Evolutionary conservation across 2,888 invertebrate genomes (phyloP), one percentile per base, ranked within the genome.

Genomic region (Halictus quadricinctus): DNA sequence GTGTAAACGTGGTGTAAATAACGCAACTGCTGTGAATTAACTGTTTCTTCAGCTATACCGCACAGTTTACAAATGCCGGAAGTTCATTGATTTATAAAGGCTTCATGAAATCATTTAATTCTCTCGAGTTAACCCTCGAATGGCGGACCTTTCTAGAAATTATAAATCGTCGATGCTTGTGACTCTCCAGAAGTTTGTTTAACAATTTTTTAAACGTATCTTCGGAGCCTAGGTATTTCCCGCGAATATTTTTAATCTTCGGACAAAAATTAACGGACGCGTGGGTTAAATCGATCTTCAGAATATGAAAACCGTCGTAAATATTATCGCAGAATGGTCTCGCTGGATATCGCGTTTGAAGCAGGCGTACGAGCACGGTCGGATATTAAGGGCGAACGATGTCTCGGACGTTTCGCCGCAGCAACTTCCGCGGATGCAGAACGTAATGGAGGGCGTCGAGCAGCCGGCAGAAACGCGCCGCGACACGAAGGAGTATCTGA

Each of bases 401-500:
- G 54, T 48, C 36, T 70, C n/a, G 70, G 60, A 58, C 64, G 54
- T 76, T 72, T 36, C 85, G 50, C 43, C 10, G 54, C 66, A 50
- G 54, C 43, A 72, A 76, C 41, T 69, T 69, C 43, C 36, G 77
- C 58, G 66, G 60, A 78, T 73, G 76, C 54, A 76, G 86, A 70
- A 66, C 69, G 58, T 80, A 81, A 81, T 72, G 75, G 60, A 80
- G 79, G 46, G n/a, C 29, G 76, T 85, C 87, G 76, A 80, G 69
- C 85, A 85, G 78, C 74, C 73, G 36, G 50, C 73, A 76, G 66
- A 76, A 76, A 79, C 54, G 76, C 64, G 60, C 72, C 41, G 46
- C 72, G 78, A 73, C 79, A 73, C 60, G 87, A 76, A 79, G 70
- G 79, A 79, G 54, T 66, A 79, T 12, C 36, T 25, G 29, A 60